Evolutionary conservation across 2,113 vertebrate species (phyloP), one percentile per base, ranked within the genome.

Genomic region (Cinclus cinclus): DNA sequence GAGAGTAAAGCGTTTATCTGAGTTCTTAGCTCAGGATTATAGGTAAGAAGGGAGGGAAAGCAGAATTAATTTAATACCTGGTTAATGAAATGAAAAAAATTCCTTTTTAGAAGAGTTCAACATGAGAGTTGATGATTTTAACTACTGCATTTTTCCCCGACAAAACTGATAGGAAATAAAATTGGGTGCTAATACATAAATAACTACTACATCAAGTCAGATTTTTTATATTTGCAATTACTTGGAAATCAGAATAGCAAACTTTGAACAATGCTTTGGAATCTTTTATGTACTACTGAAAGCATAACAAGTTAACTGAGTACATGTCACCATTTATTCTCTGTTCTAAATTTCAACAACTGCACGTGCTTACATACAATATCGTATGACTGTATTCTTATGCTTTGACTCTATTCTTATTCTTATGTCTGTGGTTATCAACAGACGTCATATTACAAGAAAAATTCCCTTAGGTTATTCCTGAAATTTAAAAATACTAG

Each of bases 181-280:
- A 82, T 20, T 49, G 13, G 10, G 24, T 81, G 31, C 17, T 52
- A 69, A 67, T 46, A 65, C 7, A 24, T 24, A 65, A 77, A n/a
- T 52, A 84, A 78, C 30, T 78, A 47, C 37, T 46, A 25, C 16
- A 59, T 73, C 31, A 87, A n/a, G 42, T 55, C 44, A 84, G 94
- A 46, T 28, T 93, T 55, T 67, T 87, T 71, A n/a, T 70, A 76
- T 74, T 53, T 70, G 22, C 13, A 85, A 47, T 47, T 22, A 55
- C 65, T 73, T 42, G 11, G 44, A 91, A 83, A 20, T 41, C 73
- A 93, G 73, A 78, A 90, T 87, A 84, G 65, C 53, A 90, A 89
- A 68, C 31, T 44, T 41, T 71, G 58, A 97, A 87, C 28, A 65
- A 8, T 62, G 30, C 30, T 77, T 79, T 46, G 65, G 70, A 90